Evolutionary conservation across 2,797 vertebrate genomes (phyloP).

Genomic region (Hippopotamyrus pictus): DNA sequence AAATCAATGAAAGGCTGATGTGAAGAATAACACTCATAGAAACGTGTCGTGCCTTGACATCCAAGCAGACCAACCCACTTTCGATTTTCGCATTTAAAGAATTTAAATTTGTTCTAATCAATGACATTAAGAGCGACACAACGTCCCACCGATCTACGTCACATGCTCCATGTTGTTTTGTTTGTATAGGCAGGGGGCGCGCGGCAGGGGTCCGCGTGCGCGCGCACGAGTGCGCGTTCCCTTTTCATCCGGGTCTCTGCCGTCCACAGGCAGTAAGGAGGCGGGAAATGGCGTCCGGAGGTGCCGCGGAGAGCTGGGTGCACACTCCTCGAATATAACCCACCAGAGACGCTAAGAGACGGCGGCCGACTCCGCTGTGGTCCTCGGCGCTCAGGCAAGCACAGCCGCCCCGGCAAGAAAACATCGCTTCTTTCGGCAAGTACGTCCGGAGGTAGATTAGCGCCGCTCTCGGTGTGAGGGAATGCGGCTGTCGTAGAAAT

Average conservation of each 20-base stretch:
- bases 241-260: slow-evolving; percentile 68
- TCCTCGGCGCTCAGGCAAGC: slow-evolving; percentile 17
- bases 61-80: not conserved
- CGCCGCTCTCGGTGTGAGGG: slow-evolving; percentile 15
- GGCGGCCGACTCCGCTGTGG: slow-evolving; percentile 38
- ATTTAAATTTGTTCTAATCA: not conserved
- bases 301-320: slow-evolving; percentile 58
- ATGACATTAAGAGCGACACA: not conserved
- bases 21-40: not conserved
- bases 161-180: not conserved
- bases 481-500: slow-evolving; percentile 25
- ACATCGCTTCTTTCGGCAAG: slow-evolving; percentile 34
- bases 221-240: slow-evolving; percentile 33
- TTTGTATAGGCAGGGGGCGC: slow-evolving; percentile 6
- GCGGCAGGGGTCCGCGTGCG: not conserved
- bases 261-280: slow-evolving; percentile 74
- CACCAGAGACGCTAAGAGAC: slow-evolving; percentile 32
- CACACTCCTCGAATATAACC: slow-evolving; percentile 48
- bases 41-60: not conserved
- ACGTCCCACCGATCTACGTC: not conserved
- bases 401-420: slow-evolving; percentile 28
- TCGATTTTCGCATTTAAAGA: not conserved
- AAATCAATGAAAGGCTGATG: not conserved
- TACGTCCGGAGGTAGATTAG: slow-evolving; percentile 27
- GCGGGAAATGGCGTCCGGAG: slow-evolving; percentile 97